Base-by-base conservation (phyloP, 2,888 invertebrate genomes). In the Chymomyza amoena region DNA sequence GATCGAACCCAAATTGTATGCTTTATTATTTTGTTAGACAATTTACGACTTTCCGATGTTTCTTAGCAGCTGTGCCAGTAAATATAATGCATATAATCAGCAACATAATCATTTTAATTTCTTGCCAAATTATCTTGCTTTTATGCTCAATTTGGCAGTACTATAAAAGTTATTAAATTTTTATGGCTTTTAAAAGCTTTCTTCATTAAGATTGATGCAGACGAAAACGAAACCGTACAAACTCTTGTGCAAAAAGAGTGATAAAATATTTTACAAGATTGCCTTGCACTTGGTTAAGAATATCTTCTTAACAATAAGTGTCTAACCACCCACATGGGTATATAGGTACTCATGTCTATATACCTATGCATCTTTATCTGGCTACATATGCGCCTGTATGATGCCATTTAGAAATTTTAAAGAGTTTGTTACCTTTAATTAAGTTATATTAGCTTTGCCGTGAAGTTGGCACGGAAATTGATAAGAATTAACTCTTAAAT, bases 1-100 rank as follows among this genome's bases (percentile, higher is more conserved):
- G 39, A 13, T 45, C 39, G 66, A 20, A 10, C 1, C 59, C 68
- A 78, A 62, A 63, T 16, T 84, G 75, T 66, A 72, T 70, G 64
- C 73, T 68, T 77, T 69, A 57, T 50, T 62, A 51, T 16, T 18
- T 18, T 18, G 16, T 18, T 54, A 18, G 7, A 16, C 18, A 54
- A n/a, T 18, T 54, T 54, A 54, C 18, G 16, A 54, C 16, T 54
- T 54, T 54, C 1, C 16, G 7, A 15, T 28, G 28, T 39, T 25
- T 66, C 56, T 36, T 15, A 13, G 13, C 52, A 54, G 52, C 16
- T 54, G 16, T n/a, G 3, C 13, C 18, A 9, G 18, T 7, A 54
- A 54, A 9, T 18, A 4, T 16, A 16, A 54, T 18, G 18, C 52
- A 9, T n/a, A 54, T 9, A 54, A 54, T 54, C 39, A 45, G 10